A percentile compares a stretch with the other conserved stretches of the same genome.
phyloP scores from a whole-genome alignment of 2,113 vertebrate genomes.

The Oncorhynchus kisutch region DNA sequence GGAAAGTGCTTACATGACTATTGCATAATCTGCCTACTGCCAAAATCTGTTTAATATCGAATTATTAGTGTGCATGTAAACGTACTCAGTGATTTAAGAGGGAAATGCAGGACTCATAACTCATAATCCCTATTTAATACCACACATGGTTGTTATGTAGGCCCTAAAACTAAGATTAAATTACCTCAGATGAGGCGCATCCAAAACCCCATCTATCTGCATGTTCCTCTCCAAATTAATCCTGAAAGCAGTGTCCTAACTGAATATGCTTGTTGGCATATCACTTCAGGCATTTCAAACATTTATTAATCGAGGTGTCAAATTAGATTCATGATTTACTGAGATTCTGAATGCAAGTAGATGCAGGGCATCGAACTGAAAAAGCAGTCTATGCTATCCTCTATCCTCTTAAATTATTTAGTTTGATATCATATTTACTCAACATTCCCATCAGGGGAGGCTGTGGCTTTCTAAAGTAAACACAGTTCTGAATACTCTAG shows the following conservation, averaged over 20 bases:
- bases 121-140: constrained; percentile 43
- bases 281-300: not conserved
- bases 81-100: not conserved
- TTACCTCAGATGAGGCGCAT: not conserved
- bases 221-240: too few species aligned
- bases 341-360: not conserved
- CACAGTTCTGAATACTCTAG: too few species aligned
- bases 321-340: not conserved
- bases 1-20: too few species aligned
- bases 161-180: not conserved
- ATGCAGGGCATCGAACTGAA: not conserved
- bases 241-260: not conserved
- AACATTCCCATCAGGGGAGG: too few species aligned
- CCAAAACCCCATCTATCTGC: too few species aligned
- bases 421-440: not conserved
- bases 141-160: not conserved
- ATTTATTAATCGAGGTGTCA: not conserved
- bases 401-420: not conserved
- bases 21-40: too few species aligned
- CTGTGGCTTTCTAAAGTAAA: too few species aligned
- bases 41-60: too few species aligned
- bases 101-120: constrained; percentile 22
- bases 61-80: too few species aligned
- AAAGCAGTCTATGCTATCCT: not conserved
- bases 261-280: not conserved